A percentile compares a stretch with the other conserved stretches of the same genome.
phyloP scores from a whole-genome alignment of 2,797 vertebrate species.

The Myiotriccus ornatus region DNA sequence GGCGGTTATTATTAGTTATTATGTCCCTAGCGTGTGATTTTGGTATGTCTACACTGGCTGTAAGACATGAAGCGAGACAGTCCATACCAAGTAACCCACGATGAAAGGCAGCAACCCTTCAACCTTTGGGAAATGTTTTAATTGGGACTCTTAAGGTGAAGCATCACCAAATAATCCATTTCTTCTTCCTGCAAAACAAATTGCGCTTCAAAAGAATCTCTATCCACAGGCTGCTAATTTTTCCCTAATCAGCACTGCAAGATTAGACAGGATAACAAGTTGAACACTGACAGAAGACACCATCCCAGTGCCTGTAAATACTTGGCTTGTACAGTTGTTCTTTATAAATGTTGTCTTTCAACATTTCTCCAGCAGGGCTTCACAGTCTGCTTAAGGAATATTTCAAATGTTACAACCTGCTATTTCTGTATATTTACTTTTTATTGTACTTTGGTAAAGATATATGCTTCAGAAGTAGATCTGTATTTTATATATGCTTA shows the following conservation, averaged over 20 bases:
- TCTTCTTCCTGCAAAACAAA: background rate
- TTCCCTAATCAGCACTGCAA: background rate
- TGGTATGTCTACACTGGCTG: background rate
- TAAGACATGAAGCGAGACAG: background rate
- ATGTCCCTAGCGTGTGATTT: background rate
- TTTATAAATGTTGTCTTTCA: background rate
- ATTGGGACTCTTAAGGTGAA: background rate
- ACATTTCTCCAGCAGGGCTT: background rate
- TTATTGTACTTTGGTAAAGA: background rate
- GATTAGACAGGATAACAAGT: background rate
- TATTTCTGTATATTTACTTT: background rate
- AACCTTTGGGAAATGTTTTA: background rate
- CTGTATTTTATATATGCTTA: background rate
- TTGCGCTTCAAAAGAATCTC: background rate
- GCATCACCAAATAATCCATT: background rate
- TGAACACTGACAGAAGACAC: background rate
- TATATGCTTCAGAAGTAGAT: background rate
- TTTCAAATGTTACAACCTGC: background rate
- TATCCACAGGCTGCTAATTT: background rate
- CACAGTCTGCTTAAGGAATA: background rate
- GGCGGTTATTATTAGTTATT: background rate
- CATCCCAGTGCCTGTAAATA: background rate
- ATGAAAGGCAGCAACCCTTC: background rate
- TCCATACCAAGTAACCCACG: background rate
- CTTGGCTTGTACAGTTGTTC: background rate